phyloP scores from a whole-genome alignment of 2,113 vertebrate species.

The Sorex araneus region DNA sequence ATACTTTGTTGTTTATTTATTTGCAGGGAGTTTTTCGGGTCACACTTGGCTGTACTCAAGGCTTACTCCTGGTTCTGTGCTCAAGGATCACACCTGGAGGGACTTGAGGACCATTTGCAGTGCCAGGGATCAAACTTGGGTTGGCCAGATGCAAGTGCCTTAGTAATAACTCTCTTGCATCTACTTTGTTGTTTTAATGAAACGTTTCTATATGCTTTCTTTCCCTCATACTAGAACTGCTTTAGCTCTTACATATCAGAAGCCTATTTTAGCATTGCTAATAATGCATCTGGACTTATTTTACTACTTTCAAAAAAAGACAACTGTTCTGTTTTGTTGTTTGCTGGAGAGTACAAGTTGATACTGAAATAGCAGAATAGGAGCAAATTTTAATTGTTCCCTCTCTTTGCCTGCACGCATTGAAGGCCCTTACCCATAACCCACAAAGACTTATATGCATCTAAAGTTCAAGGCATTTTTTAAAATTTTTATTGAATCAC shows the following conservation, averaged over 20 bases:
- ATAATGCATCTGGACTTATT: slow-evolving; percentile 54
- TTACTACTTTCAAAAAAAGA: slow-evolving; percentile 24
- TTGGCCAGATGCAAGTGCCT: too few relatives aligned
- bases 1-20: not conserved
- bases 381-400: slow-evolving; percentile 33
- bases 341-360: not conserved
- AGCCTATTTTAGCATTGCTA: slow-evolving; percentile 23
- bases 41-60: too few relatives aligned
- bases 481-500: too few relatives aligned
- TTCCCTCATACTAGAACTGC: slow-evolving; percentile 28
- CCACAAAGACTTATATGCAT: not conserved
- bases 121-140: too few relatives aligned
- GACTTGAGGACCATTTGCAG: too few relatives aligned
- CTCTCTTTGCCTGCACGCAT: not conserved
- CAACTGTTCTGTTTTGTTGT: not conserved
- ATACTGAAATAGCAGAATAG: slow-evolving; percentile 11
- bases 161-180: too few relatives aligned
- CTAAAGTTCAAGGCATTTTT: slow-evolving; percentile 45
- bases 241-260: slow-evolving; percentile 54
- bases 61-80: too few relatives aligned
- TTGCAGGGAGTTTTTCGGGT: too few relatives aligned
- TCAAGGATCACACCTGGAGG: too few relatives aligned
- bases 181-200: slow-evolving; percentile 18
- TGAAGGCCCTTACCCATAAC: not conserved
- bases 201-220: slow-evolving; percentile 39